phyloP scores from a whole-genome alignment of 2,113 vertebrate genomes.

The Morone saxatilis region DNA sequence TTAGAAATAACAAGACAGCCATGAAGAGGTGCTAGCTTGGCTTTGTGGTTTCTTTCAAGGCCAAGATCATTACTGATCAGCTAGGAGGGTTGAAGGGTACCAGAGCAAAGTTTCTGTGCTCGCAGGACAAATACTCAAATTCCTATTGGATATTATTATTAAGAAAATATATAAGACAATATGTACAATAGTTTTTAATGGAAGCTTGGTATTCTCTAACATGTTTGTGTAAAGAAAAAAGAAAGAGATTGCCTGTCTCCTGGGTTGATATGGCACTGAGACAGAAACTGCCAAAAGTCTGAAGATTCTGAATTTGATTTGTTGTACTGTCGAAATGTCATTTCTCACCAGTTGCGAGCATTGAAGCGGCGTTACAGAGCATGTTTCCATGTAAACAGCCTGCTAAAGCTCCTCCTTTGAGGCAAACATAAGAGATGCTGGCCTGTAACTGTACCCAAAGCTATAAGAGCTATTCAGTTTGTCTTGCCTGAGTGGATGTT shows the following conservation, averaged over 20 bases:
- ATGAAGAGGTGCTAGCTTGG: background rate
- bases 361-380: background rate
- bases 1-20: background rate
- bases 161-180: too few relatives aligned
- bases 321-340: conserved; percentile 14
- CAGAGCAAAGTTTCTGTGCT: background rate
- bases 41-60: background rate
- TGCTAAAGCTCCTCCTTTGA: conserved; percentile 20
- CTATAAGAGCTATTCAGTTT: conserved; percentile 48
- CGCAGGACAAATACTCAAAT: too few relatives aligned
- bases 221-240: too few relatives aligned
- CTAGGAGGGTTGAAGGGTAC: background rate
- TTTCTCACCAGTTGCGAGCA: conserved; percentile 23
- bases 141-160: too few relatives aligned
- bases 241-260: background rate
- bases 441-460: conserved; percentile 37
- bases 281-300: background rate
- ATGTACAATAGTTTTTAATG: too few relatives aligned
- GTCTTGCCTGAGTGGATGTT: conserved; percentile 55
- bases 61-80: background rate
- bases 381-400: conserved; percentile 40
- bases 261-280: background rate
- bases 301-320: conserved; percentile 15
- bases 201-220: too few relatives aligned
- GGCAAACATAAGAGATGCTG: conserved; percentile 3